Conservation (phyloP, 1,140 invertebrate species). For the Neodiprion lecontei region DNA sequence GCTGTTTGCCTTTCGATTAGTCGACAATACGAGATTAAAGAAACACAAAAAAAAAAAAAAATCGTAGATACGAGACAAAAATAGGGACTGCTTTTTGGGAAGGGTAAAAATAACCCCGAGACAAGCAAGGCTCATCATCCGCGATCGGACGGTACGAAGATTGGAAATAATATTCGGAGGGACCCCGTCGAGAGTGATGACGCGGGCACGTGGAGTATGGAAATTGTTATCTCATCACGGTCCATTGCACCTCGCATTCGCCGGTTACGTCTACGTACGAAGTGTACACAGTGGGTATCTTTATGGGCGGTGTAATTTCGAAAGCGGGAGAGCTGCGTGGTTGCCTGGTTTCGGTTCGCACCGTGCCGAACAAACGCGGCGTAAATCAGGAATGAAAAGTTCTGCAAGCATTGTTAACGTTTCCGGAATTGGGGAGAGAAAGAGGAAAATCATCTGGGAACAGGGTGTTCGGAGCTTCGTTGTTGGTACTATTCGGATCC, state of each 20-base stretch:
- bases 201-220: background rate
- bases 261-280: background rate
- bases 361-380: too few relatives aligned
- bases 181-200: background rate
- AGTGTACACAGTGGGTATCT: background rate
- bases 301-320: background rate
- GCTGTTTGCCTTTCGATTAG: too few relatives aligned
- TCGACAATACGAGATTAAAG: too few relatives aligned
- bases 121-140: background rate
- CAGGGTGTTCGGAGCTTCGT: too few relatives aligned
- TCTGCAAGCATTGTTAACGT: too few relatives aligned
- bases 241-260: background rate
- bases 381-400: too few relatives aligned
- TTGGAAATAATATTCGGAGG: conserved; percentile 2
- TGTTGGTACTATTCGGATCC: too few relatives aligned
- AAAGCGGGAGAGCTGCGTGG: background rate
- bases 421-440: too few relatives aligned
- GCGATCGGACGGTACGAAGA: background rate
- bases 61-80: too few relatives aligned
- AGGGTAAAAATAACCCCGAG: background rate
- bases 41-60: too few relatives aligned
- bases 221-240: conserved; percentile 2
- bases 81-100: background rate
- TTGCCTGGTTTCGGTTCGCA: background rate
- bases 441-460: too few relatives aligned